Evolutionary conservation across 37 sponge, comb jelly and placozoan genomes (phyloP).

Genomic region (Ianthella basta): DNA sequence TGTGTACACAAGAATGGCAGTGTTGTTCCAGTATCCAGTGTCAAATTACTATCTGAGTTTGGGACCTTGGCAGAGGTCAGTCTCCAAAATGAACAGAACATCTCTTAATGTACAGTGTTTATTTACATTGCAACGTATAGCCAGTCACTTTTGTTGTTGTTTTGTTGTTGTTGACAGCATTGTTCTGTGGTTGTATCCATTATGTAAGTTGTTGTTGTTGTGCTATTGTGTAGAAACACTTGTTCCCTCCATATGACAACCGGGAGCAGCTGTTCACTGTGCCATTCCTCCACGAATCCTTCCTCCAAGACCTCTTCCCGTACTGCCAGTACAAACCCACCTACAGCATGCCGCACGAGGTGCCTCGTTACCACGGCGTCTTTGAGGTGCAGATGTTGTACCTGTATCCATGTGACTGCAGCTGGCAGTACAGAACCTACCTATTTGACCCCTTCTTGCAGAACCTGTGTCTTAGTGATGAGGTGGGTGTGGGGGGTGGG

Average conservation of each 20-base stretch:
- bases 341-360: conserved; percentile 24
- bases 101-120: too few species aligned
- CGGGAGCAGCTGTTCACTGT: conserved; percentile 1
- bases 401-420: conserved; percentile 54
- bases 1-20: too few species aligned
- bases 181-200: too few species aligned
- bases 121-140: too few species aligned
- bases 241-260: conserved; percentile 17
- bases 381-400: conserved; percentile 26
- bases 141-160: too few species aligned
- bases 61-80: too few species aligned
- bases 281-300: conserved; percentile 22
- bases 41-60: too few species aligned
- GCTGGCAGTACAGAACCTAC: conserved; percentile 24
- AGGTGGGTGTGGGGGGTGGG: conserved; percentile 2
- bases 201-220: too few species aligned
- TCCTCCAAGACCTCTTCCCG: conserved; percentile 39
- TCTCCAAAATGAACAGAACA: too few species aligned
- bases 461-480: conserved; percentile 9
- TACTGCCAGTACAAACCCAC: conserved; percentile 47
- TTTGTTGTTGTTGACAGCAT: too few species aligned
- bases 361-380: conserved; percentile 39
- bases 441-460: not conserved
- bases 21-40: too few species aligned
- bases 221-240: not conserved